phyloP scores from a whole-genome alignment of 2,797 vertebrate genomes.

The Tenualosa ilisha region DNA sequence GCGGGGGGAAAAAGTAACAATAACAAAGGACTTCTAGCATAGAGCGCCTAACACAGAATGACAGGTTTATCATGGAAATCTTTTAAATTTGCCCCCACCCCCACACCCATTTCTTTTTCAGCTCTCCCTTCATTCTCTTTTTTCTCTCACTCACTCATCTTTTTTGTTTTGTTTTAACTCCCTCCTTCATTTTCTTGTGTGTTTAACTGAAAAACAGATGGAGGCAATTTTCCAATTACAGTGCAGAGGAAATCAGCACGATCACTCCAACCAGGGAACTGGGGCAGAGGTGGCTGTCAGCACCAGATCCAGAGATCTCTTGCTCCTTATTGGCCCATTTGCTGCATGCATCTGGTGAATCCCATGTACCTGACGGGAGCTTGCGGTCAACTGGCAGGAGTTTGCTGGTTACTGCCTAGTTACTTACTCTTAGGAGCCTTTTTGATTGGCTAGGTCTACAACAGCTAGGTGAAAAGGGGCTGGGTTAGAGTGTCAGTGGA shows the following conservation, averaged over 20 bases:
- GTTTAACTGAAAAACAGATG: not conserved
- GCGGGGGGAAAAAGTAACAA: not conserved
- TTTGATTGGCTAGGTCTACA: not conserved
- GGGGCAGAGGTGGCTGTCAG: not conserved
- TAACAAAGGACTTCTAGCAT: conserved; percentile 4
- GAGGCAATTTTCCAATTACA: not conserved
- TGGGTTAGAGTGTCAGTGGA: not conserved
- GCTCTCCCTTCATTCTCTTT: not conserved
- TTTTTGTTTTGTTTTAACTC: not conserved
- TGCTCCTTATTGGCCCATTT: not conserved
- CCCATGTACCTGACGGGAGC: not conserved
- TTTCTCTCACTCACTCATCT: not conserved
- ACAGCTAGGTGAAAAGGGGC: not conserved
- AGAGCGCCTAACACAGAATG: not conserved
- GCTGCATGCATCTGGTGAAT: not conserved
- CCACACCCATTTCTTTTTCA: not conserved
- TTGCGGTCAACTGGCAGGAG: not conserved
- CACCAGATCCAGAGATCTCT: not conserved
- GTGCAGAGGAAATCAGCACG: not conserved
- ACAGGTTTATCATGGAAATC: conserved; percentile 14
- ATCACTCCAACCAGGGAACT: not conserved
- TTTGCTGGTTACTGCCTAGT: not conserved
- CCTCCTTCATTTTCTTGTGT: not conserved
- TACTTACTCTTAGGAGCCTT: not conserved
- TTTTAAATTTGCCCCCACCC: conserved; percentile 1